Evolutionary conservation across 1,140 invertebrate species (phyloP), one percentile per base, ranked within the genome.

Genomic region (Drosophila persimilis): DNA sequence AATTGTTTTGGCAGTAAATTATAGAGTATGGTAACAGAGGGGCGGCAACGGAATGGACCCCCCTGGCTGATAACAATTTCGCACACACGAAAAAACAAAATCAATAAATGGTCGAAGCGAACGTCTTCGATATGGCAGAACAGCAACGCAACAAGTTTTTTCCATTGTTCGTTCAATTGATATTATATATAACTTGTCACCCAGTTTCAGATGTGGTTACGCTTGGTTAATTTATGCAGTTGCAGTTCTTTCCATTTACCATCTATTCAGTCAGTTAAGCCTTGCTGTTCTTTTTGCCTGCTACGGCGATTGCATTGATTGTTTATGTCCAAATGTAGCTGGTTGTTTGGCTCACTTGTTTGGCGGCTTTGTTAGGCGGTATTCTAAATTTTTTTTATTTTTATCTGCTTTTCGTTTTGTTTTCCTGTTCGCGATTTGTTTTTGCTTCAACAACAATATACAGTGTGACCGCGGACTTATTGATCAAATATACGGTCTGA

Each of bases 141-240:
- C 58, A 62, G 50, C 70, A 73, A 72, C 70, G 50, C 70, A 73
- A 72, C 70, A 73, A 73, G 70, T 73, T 48, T 13, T 24, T 9
- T 26, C 6, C 9, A 31, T 53, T 20, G 17, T 29, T n/a, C 31
- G 45, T 24, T 70, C 45, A 46, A 52, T 41, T 57, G n/a, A 24
- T 66, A 65, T 65, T 35, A 3, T 9, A 31, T 31, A 2, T 1
- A 29, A 17, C 13, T 20, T 13, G 13, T 39, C 29, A 6, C 35
- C 13, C 35, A 13, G 3, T 39, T 39, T 39, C 35, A 13, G 35
- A 39, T 35, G n/a, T 13, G 15, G 17, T 6, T 35, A 57, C 45
- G 17, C 29, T 15, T 56, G 26, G 20, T 5, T 69, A 57, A 69
- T 71, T 70, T 71, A 46, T 59, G 56, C 66, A 17, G 31, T 31